Percentiles rank a stretch among this genome's conserved stretches.
phyloP scores from a whole-genome alignment of 2,113 vertebrate species.

The Platysteira castanea region DNA sequence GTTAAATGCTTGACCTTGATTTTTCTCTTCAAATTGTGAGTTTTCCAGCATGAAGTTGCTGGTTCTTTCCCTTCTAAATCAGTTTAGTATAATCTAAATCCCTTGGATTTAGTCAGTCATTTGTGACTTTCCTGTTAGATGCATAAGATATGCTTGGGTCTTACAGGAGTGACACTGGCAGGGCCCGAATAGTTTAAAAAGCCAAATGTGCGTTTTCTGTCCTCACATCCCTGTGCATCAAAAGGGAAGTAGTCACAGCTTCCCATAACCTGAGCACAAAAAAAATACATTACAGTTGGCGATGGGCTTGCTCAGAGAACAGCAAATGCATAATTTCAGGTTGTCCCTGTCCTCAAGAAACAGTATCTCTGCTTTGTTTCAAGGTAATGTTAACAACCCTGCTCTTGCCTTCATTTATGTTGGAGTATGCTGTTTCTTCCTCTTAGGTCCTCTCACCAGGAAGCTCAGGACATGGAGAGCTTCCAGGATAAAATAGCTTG shows the following conservation, averaged over 20 bases:
- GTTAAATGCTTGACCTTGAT: background rate
- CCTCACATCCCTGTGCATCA: background rate
- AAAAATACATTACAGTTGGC: background rate
- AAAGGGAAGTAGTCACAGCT: background rate
- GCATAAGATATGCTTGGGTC: background rate
- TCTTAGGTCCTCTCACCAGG: background rate
- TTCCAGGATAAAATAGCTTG: background rate
- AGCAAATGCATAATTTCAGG: background rate
- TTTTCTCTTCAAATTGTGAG: background rate
- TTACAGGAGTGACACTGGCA: background rate
- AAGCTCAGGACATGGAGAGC: background rate
- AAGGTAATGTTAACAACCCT: background rate
- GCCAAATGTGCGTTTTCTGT: background rate
- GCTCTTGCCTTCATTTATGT: background rate
- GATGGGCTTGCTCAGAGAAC: background rate
- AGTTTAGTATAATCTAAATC: background rate
- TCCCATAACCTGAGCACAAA: background rate
- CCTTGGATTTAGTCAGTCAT: background rate
- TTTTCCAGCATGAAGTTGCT: background rate
- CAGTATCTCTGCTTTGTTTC: background rate
- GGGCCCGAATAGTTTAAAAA: background rate
- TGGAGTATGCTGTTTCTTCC: background rate
- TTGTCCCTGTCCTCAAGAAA: background rate
- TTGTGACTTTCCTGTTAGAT: background rate
- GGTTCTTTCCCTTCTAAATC: background rate